Percentiles rank a stretch among this genome's conserved stretches.
Evolutionary conservation across 2,113 vertebrate genomes (phyloP).

Genomic region (Burhinus bistriatus): DNA sequence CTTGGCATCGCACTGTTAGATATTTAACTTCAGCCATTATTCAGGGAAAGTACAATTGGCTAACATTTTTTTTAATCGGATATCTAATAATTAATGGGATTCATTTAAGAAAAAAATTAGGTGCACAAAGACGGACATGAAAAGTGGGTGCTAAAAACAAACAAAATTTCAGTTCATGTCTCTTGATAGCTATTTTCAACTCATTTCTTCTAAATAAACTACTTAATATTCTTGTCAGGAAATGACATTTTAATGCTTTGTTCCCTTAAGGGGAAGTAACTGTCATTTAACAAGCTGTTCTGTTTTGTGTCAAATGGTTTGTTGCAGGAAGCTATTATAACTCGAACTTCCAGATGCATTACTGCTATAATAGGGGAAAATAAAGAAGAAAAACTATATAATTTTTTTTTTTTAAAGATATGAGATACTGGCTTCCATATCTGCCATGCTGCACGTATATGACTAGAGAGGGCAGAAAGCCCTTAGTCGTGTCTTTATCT

Average conservation of each 20-base stretch:
- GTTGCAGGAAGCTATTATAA: conserved; percentile 81
- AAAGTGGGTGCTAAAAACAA: conserved; percentile 80
- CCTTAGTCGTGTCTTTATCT: conserved; percentile 7
- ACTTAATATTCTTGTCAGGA: conserved; percentile 72
- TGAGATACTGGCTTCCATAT: conserved; percentile 60
- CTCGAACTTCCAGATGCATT: conserved; percentile 73
- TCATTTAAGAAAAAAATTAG: conserved; percentile 70
- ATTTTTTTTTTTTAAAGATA: conserved; percentile 49
- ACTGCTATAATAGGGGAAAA: conserved; percentile 66
- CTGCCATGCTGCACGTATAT: conserved; percentile 66
- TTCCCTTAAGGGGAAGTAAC: conserved; percentile 70
- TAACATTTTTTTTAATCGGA: conserved; percentile 66
- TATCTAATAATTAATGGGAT: conserved; percentile 63
- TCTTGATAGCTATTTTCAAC: conserved; percentile 74
- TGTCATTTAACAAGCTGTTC: conserved; percentile 71
- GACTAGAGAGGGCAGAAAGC: conserved; percentile 21
- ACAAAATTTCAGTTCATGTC: conserved; percentile 74
- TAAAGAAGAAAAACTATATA: conserved; percentile 21
- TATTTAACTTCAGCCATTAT: conserved; percentile 79
- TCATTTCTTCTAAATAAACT: conserved; percentile 74
- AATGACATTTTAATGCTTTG: conserved; percentile 68
- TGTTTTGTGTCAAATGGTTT: conserved; percentile 71
- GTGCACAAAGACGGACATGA: conserved; percentile 72
- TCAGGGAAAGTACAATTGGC: conserved; percentile 84
- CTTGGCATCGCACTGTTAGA: conserved; percentile 88